A percentile compares a stretch with the other conserved stretches of the same genome.
Conservation (phyloP, 2,113 vertebrate species). For the Psammodynastes pulverulentus region DNA sequence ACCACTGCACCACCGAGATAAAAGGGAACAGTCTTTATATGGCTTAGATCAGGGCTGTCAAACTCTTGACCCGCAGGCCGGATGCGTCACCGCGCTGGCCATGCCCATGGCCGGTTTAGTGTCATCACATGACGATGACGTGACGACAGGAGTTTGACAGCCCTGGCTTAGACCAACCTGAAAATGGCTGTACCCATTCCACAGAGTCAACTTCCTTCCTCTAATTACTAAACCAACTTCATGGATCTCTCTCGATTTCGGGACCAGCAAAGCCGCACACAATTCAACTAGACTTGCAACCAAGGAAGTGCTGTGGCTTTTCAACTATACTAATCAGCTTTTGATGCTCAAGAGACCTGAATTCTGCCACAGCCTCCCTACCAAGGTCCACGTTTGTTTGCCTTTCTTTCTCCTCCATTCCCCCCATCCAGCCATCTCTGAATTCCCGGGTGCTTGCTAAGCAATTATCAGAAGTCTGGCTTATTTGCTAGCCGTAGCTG, state of each 20-base stretch:
- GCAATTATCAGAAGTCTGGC: neutral
- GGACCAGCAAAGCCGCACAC: too few species aligned
- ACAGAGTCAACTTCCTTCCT: neutral
- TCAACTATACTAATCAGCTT: neutral
- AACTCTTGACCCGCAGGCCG: too few species aligned
- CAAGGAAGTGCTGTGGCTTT: neutral
- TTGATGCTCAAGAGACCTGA: neutral
- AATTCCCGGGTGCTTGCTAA: neutral
- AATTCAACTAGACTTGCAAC: neutral
- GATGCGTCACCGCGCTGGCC: too few species aligned
- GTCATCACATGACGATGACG: too few species aligned
- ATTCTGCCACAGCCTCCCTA: too few species aligned
- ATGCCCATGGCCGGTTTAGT: too few species aligned
- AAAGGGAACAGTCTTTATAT: too few species aligned
- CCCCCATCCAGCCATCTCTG: neutral
- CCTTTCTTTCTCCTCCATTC: neutral
- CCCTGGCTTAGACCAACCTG: neutral
- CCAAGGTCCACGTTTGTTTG: neutral
- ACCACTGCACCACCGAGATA: too few species aligned
- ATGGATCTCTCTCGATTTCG: neutral
- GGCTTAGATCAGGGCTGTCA: too few species aligned
- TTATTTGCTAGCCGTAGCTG: slow-evolving; percentile 22
- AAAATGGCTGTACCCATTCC: neutral
- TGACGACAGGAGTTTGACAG: too few species aligned
- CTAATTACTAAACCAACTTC: neutral